Conservation (phyloP, 1,140 invertebrate genomes). For the Penaeus chinensis region DNA sequence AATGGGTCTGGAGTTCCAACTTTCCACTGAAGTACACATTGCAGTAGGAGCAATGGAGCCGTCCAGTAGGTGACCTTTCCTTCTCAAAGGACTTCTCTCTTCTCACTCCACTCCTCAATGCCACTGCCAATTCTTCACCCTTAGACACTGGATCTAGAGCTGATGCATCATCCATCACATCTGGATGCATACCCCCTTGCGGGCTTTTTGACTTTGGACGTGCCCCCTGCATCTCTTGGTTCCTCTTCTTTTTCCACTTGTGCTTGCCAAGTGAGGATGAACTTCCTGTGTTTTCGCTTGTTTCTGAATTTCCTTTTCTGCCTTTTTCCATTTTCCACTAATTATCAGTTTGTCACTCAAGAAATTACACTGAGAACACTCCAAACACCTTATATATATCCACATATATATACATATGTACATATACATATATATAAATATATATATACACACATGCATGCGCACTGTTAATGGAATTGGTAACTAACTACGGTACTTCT, state of each 20-base stretch:
- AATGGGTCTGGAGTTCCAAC: conserved; percentile 75
- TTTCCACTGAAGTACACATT: conserved; percentile 74
- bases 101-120: not conserved
- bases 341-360: not conserved
- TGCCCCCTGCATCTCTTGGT: conserved; percentile 23
- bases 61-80: conserved; percentile 16
- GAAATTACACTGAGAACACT: conserved; percentile 1
- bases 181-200: not conserved
- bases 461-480: not conserved
- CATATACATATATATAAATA: not conserved
- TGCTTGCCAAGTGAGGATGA: conserved; percentile 20
- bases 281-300: conserved; percentile 24
- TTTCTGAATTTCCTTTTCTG: conserved; percentile 31
- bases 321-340: conserved; percentile 42
- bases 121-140: not conserved
- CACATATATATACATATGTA: not conserved
- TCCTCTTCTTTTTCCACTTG: conserved; percentile 46
- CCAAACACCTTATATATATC: not conserved
- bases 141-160: too few species aligned
- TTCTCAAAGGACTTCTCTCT: conserved; percentile 12
- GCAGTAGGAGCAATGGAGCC: conserved; percentile 73
- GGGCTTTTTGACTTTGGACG: conserved; percentile 30
- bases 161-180: too few species aligned
- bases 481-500: conserved; percentile 7
- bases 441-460: not conserved